These are phyloP conservation scores for Platalea minor DNA, from an alignment of 2,797 vertebrate genomes.

Conservation along the genomic window DNA sequence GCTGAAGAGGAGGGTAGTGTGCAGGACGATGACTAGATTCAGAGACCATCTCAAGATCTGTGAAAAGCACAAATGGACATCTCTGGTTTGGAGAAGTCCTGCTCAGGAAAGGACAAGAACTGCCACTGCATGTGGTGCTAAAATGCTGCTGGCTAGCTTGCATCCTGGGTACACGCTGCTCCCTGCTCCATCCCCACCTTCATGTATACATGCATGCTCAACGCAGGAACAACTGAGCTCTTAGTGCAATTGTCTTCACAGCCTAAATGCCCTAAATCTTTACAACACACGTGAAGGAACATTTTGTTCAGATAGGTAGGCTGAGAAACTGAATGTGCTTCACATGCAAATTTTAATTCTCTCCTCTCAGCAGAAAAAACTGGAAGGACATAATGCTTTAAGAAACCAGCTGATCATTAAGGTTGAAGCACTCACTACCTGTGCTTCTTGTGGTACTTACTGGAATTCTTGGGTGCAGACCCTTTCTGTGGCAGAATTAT, in stretches of 20 bases:
- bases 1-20: background rate
- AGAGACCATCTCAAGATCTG: background rate
- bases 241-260: accelerated
- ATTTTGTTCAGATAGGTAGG: background rate
- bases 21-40: background rate
- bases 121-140: accelerated
- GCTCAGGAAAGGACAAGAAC: background rate
- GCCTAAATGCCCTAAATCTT: background rate
- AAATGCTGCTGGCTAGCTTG: background rate
- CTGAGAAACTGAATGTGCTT: background rate
- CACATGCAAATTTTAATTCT: background rate
- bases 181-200: background rate
- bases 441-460: background rate
- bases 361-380: background rate
- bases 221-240: accelerated
- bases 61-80: background rate
- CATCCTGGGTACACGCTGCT: background rate
- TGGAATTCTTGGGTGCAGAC: background rate
- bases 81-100: background rate
- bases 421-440: background rate
- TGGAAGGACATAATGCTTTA: background rate
- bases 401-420: background rate
- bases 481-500: background rate
- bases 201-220: accelerated
- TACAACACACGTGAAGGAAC: background rate